Base-by-base conservation (phyloP, 2,888 invertebrate species). In the Luperina testacea region DNA sequence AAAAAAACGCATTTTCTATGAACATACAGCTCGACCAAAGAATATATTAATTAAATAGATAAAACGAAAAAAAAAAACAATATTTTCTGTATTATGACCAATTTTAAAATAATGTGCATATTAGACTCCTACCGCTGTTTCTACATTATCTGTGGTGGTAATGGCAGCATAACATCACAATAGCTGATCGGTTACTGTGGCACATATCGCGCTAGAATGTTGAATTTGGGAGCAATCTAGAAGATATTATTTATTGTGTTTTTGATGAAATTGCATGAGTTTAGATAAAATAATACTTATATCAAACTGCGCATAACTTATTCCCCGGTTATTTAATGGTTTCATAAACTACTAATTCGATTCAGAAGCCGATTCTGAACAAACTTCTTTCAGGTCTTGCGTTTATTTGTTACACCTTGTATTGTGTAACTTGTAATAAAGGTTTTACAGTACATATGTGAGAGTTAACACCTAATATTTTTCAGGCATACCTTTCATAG, bases 401-500 rank as follows among this genome's bases (percentile, higher is more conserved):
- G n/a, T 59, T 11, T 59, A n/a, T 15, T 27, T 27, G 61, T 61
- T 61, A 27, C 27, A 17, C 17, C 15, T 7, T 15, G 15, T 27
- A 17, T 63, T 20, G 38, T 20, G 4, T 38, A 5, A 64, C 32
- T 20, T 9, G 13, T 59, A 59, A 32, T 17, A 32, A 17, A 61
- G 7, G 13, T 59, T 6, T n/a, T 61, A 27, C 27, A 27, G 27
- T 61, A 59, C 13, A 6, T 27, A 13, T n/a, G 6, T 61, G 63
- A 53, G 20, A 20, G 51, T 24, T 64, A 38, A 38, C 24, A 38
- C 7, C 1, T 38, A 20, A 7, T n/a, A 38, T 59, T 59, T 57
- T 63, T 42, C 77, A 96, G 96, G 95, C 71, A 79, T 95, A 63
- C 90, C 94, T 7, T 95, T 96, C 86, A 74, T 84, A 24, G 85